These are phyloP conservation scores for Sinosuthora webbiana DNA, from an alignment of 2,113 vertebrate species.

Conservation along the genomic window DNA sequence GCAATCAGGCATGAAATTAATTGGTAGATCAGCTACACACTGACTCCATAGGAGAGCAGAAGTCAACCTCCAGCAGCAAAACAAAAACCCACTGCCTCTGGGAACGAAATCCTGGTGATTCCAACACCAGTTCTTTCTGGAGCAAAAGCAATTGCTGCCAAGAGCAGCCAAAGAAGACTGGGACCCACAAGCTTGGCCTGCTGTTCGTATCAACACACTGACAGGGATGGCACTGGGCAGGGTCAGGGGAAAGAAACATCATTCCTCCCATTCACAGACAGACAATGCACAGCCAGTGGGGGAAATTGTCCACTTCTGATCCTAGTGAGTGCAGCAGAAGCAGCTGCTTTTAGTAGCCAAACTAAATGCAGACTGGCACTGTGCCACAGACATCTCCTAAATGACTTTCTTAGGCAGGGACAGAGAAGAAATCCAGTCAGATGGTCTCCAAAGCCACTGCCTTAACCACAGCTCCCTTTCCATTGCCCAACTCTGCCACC, in stretches of 20 bases:
- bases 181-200: background rate
- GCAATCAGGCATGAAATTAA: background rate
- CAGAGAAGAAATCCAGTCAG: background rate
- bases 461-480: slow-evolving; percentile 5
- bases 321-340: background rate
- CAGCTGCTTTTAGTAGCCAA: background rate
- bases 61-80: background rate
- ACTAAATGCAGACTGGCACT: background rate
- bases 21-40: background rate
- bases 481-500: background rate
- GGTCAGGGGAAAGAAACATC: background rate
- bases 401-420: background rate
- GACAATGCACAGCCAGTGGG: background rate
- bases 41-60: background rate
- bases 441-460: slow-evolving; percentile 8
- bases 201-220: fast-evolving
- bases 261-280: background rate
- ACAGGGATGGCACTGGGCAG: background rate
- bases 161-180: background rate
- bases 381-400: background rate
- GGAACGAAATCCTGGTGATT: background rate
- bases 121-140: background rate
- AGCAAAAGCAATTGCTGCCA: background rate
- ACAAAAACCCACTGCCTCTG: background rate
- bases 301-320: background rate